Evolutionary conservation across 2,888 invertebrate species (phyloP).

Genomic region (Cryptosula pallasiana): DNA sequence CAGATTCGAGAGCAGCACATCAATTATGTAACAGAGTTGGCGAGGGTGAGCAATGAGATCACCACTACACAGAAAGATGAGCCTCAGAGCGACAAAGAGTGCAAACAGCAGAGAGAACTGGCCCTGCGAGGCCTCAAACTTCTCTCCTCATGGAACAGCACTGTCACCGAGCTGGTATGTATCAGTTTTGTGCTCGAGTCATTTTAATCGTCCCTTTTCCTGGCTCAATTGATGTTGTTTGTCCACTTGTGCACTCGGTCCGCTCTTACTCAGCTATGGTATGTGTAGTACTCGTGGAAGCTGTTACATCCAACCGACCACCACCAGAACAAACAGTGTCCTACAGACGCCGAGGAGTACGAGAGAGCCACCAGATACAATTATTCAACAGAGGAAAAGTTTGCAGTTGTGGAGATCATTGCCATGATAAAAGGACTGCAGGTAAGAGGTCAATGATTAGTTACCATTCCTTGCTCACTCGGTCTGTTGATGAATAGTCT

Average conservation of each 20-base stretch:
- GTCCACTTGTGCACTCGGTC: neutral
- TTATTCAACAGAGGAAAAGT: constrained; percentile 93
- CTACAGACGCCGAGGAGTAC: constrained; percentile 94
- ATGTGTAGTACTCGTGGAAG: constrained; percentile 81
- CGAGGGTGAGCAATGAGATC: constrained; percentile 74
- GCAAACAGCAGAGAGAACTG: constrained; percentile 82
- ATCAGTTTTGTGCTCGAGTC: neutral
- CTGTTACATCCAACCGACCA: constrained; percentile 95
- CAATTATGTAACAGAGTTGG: constrained; percentile 90
- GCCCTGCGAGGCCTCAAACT: constrained; percentile 87
- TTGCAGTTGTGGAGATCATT: constrained; percentile 94
- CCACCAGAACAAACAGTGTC: constrained; percentile 88
- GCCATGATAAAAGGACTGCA: constrained; percentile 99
- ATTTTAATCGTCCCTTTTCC: neutral
- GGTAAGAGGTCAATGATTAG: constrained; percentile 33
- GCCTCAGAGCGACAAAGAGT: constrained; percentile 78
- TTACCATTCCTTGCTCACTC: too few species aligned
- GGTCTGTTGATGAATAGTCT: too few species aligned
- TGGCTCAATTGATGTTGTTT: neutral
- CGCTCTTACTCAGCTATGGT: neutral
- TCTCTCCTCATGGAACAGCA: constrained; percentile 92
- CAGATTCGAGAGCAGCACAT: constrained; percentile 94
- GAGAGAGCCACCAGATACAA: constrained; percentile 95
- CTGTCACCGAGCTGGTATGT: constrained; percentile 76
- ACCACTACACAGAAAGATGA: constrained; percentile 91